Percentiles rank a stretch among this genome's conserved stretches.
These are phyloP conservation scores for Scaptomyza cyrtandrae DNA, from an alignment of 2,888 invertebrate genomes.

Conservation along the genomic window DNA sequence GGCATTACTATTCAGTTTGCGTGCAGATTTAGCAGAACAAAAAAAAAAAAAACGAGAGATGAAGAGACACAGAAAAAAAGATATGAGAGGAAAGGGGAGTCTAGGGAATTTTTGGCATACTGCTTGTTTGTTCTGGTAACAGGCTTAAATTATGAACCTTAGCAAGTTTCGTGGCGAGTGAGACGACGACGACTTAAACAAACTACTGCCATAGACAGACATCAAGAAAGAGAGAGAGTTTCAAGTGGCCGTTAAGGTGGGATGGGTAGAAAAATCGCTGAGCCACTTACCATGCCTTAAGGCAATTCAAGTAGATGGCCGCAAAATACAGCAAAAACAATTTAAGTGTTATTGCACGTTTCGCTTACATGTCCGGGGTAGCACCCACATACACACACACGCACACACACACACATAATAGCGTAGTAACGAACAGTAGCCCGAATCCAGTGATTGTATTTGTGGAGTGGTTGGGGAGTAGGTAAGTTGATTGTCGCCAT, in stretches of 20 bases:
- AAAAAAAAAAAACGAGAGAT: background rate
- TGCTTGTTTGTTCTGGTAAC: slow-evolving; percentile 42
- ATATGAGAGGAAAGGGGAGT: background rate
- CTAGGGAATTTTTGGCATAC: slow-evolving; percentile 10
- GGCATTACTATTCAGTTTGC: slow-evolving; percentile 72
- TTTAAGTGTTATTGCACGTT: slow-evolving; percentile 79
- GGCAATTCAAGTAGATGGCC: slow-evolving; percentile 43
- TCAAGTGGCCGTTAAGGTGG: slow-evolving; percentile 18
- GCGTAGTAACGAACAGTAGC: background rate
- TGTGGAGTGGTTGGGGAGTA: background rate
- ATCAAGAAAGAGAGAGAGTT: slow-evolving; percentile 2
- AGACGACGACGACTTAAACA: slow-evolving; percentile 15
- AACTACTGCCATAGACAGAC: slow-evolving; percentile 14
- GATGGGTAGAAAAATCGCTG: background rate
- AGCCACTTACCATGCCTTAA: slow-evolving; percentile 56
- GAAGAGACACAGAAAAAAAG: background rate
- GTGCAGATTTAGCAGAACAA: slow-evolving; percentile 26
- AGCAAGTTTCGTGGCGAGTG: slow-evolving; percentile 30
- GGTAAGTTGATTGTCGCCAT: slow-evolving; percentile 20
- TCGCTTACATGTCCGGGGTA: slow-evolving; percentile 49
- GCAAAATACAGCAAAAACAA: slow-evolving; percentile 65
- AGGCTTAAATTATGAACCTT: slow-evolving; percentile 68
- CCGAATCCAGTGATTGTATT: slow-evolving; percentile 6
- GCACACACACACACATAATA: background rate
- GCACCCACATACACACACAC: background rate